Percentiles rank a stretch among this genome's conserved stretches.
phyloP scores from a whole-genome alignment of 2,888 invertebrate species.

The Eilema sororculum region DNA sequence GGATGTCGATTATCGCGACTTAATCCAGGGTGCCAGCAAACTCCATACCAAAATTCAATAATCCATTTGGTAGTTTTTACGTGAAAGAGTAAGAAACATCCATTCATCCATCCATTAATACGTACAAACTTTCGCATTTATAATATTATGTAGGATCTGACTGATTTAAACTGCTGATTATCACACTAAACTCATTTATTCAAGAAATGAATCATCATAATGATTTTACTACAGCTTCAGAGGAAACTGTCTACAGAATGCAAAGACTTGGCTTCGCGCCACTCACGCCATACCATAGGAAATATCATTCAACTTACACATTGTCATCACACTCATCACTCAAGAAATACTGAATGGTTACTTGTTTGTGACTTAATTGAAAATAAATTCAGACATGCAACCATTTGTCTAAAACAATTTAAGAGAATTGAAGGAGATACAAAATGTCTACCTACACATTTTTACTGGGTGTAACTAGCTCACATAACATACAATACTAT shows the following conservation, averaged over 20 bases:
- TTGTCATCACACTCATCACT: constrained; percentile 69
- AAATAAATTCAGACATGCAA: not conserved
- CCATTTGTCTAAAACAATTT: not conserved
- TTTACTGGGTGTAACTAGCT: not conserved
- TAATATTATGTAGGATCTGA: no score
- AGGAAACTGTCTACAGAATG: constrained; percentile 68
- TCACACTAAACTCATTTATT: not conserved
- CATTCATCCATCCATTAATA: no score
- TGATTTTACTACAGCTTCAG: constrained; percentile 59
- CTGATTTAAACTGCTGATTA: not conserved
- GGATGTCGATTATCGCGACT: no score
- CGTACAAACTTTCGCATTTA: no score
- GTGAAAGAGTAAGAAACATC: no score
- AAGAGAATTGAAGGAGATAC: not conserved
- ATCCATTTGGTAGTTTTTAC: no score
- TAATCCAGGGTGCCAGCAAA: no score
- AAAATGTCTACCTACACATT: no score
- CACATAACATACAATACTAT: constrained; percentile 2
- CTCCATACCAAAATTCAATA: no score
- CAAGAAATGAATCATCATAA: constrained; percentile 58
- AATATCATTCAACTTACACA: constrained; percentile 68
- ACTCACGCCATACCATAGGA: constrained; percentile 58
- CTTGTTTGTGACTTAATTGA: constrained; percentile 41
- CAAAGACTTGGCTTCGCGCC: constrained; percentile 70
- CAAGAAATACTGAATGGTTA: constrained; percentile 44